Evolutionary conservation across 2,797 vertebrate species (phyloP).

Genomic region (Crenuchus spilurus): DNA sequence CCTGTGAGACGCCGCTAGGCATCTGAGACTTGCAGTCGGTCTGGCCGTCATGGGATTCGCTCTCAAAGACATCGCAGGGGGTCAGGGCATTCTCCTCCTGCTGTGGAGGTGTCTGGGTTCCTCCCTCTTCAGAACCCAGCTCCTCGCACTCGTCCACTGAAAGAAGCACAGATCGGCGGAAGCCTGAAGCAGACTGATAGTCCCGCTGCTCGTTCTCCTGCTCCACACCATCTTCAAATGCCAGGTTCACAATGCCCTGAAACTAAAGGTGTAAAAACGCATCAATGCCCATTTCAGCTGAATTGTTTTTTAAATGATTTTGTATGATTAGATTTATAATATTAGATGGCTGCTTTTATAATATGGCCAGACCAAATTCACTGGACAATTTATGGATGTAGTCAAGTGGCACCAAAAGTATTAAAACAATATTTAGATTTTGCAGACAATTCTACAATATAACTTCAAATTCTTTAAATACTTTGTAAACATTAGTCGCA

Average conservation of each 20-base stretch:
- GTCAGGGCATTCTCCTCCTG: slow-evolving; percentile 66
- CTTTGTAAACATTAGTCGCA: no score
- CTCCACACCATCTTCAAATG: slow-evolving; percentile 90
- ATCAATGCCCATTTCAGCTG: neutral
- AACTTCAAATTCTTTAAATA: no score
- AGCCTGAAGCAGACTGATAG: slow-evolving; percentile 82
- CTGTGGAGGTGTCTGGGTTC: slow-evolving; percentile 73
- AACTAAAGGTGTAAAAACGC: neutral
- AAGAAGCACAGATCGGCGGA: slow-evolving; percentile 91
- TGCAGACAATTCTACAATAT: no score
- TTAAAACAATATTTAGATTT: no score
- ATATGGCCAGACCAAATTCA: no score
- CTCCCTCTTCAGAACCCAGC: slow-evolving; percentile 90
- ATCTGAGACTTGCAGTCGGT: slow-evolving; percentile 19
- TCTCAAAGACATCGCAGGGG: slow-evolving; percentile 88
- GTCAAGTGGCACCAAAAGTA: no score
- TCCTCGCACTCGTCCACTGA: slow-evolving; percentile 98
- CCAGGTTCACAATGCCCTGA: slow-evolving; percentile 94
- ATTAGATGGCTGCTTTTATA: neutral
- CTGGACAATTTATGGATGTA: no score
- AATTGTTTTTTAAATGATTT: neutral
- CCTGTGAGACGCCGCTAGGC: slow-evolving; percentile 17
- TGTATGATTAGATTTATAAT: no score
- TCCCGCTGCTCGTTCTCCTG: slow-evolving; percentile 80
- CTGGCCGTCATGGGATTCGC: slow-evolving; percentile 51